Base-by-base conservation (phyloP, 2,888 invertebrate genomes). In the Elegia similella region DNA sequence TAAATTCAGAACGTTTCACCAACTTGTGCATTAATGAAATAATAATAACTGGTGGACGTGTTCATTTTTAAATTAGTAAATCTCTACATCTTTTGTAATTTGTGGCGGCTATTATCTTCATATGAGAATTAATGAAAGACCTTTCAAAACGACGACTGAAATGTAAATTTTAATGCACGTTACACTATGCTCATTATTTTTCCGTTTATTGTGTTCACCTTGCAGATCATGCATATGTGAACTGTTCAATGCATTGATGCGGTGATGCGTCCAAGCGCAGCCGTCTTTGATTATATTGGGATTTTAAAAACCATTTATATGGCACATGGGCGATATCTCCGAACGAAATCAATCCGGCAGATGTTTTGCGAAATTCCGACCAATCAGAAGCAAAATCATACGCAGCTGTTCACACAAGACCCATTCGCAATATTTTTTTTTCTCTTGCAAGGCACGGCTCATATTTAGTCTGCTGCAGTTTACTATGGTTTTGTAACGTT, bases 341-440 rank as follows among this genome's bases (percentile, higher is more conserved):
- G 52, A 34, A 42, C 52, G 58, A 55, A 61, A 64, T 64, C 65
- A 61, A 65, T 61, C 50, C 60, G 61, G 63, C 67, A 69, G 67
- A 65, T 67, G 67, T 61, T 58, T 61, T 17, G 61, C 58, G 7
- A 54, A 50, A 48, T 57, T 44, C n/a, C 32, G 48, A 55, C 64
- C 63, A 66, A 64, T 61, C 59, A 53, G 43, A 54, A 58, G 42
- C 34, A 47, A 42, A 13, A 42, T 48, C 38, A 43, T 52, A 34
- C 46, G 56, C 68, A 70, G 68, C 68, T 68, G 70, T 55, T 53
- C 56, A 61, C 53, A 46, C 46, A 50, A 15, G 23, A 38, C 50
- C 17, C 34, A 7, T 10, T 42, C 3, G 15, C 13, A 6, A 47
- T 15, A 42, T 54, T 42, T 12, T 53, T 30, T 6, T 12, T 30